A percentile compares a stretch with the other conserved stretches of the same genome.
phyloP scores from a whole-genome alignment of 92 coral and sea anemone species.

The Plumapathes pennacea region DNA sequence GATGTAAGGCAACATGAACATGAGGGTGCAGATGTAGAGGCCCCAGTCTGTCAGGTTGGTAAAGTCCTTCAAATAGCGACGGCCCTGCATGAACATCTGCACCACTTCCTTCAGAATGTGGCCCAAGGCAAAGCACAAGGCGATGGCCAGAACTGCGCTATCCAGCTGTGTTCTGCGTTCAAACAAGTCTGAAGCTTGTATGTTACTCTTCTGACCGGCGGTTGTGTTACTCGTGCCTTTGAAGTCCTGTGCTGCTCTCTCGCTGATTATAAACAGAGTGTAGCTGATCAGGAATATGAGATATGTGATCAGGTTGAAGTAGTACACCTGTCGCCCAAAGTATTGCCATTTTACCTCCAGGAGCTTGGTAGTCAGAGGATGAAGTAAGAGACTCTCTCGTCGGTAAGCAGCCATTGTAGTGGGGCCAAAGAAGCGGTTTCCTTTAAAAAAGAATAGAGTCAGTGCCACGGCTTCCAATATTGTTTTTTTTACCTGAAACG shows the following conservation, averaged over 20 bases:
- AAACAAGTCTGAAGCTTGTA: conserved; percentile 4
- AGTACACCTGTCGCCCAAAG: conserved; percentile 63
- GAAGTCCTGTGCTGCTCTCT: conserved; percentile 43
- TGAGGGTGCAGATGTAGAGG: conserved; percentile 55
- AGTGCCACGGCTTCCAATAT: too few relatives aligned
- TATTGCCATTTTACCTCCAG: conserved; percentile 73
- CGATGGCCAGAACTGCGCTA: conserved; percentile 17
- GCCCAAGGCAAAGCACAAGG: conserved; percentile 28
- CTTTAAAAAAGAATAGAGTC: too few relatives aligned
- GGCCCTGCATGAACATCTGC: conserved; percentile 47
- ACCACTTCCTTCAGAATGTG: conserved; percentile 65
- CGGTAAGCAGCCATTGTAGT: conserved; percentile 61
- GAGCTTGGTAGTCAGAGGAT: conserved; percentile 74
- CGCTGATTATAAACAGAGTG: conserved; percentile 53
- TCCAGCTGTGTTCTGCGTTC: not conserved
- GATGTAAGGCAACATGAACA: conserved; percentile 60
- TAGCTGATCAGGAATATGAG: conserved; percentile 44
- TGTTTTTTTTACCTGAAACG: too few relatives aligned
- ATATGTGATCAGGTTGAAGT: conserved; percentile 57
- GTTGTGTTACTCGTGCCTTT: conserved; percentile 6
- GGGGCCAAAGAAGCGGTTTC: conserved; percentile 64
- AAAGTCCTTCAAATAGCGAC: conserved; percentile 48
- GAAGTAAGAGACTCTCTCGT: conserved; percentile 69
- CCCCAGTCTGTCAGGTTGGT: conserved; percentile 84
- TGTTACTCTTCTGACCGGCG: not conserved